phyloP scores from a whole-genome alignment of 2,797 vertebrate species.

The Bradypus variegatus region DNA sequence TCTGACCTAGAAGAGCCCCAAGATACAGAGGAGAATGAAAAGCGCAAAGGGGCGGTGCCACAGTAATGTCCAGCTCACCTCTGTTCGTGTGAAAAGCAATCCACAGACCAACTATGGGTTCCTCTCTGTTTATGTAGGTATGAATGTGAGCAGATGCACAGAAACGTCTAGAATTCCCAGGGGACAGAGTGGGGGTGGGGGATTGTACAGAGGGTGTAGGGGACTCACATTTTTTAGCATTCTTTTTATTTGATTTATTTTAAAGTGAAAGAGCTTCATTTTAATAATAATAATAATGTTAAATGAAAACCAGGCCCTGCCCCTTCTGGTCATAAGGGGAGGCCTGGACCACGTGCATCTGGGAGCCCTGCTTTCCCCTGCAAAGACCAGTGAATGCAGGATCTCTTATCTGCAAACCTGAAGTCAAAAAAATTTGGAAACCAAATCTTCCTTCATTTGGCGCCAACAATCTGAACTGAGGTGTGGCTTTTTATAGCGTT shows the following conservation, averaged over 20 bases:
- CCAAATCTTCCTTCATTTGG: neutral
- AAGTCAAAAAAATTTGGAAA: neutral
- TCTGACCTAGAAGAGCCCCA: neutral
- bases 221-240: neutral
- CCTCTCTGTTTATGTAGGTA: neutral
- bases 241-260: neutral
- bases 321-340: neutral
- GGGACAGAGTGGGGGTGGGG: no score
- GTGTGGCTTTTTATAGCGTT: neutral
- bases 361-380: neutral
- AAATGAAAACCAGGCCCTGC: conserved; percentile 3
- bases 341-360: neutral
- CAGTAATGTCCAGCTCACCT: neutral
- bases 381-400: neutral
- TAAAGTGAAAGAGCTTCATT: conserved; percentile 8
- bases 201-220: neutral
- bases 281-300: neutral
- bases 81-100: neutral
- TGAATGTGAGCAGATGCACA: neutral
- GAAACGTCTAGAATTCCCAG: neutral
- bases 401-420: neutral
- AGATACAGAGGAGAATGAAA: neutral
- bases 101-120: neutral
- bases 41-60: neutral
- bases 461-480: neutral